Evolutionary conservation across 2,797 vertebrate genomes (phyloP), one percentile per base, ranked within the genome.

Genomic region (Hippoglossus hippoglossus): DNA sequence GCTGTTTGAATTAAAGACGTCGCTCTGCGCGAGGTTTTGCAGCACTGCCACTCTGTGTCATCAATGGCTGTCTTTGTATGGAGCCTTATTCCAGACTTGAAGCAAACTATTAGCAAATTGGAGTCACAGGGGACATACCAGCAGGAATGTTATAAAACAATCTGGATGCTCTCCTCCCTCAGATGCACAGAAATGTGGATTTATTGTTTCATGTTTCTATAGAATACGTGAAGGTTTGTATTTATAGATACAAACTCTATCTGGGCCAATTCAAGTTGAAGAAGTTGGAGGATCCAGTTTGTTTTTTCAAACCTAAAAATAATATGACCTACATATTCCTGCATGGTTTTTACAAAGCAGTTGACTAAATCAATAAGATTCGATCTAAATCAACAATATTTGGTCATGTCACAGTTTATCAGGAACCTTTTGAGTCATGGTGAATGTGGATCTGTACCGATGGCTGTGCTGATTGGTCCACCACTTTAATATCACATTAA

Each of bases 21-120:
- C 64, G 63, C 72, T 60, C 52, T 77, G 73, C 34, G 26, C 13
- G 1, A 71, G 53, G 50, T 88, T 81, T 80, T 75, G 71, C 80
- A 39, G 31, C 61, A 25, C 57, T 52, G 68, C 13, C 41, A 12
- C 51, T 60, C 68, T 57, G 69, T 57, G 46, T 79, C 68, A 79
- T 93, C 87, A 93, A 92, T 87, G 66, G 51, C 31, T 8, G 24
- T 73, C 87, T 92, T 92, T 94, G 93, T 94, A 62, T 46, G 5
- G 31, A 51, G 54, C 69, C 80, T 94, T 85, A 95, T 94, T 93
- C 81, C 73, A 60, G 85, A 92, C 93, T 83, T 90, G 75, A 90
- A 92, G 94, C 73, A 59, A 80, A 76, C 83, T 57, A 93, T 95
- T 94, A 94, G 79, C 72, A 80, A 93, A 95, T 89, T 86, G 61